Base-by-base conservation (phyloP, 2,797 vertebrate genomes). In the Kryptopterus vitreolus region DNA sequence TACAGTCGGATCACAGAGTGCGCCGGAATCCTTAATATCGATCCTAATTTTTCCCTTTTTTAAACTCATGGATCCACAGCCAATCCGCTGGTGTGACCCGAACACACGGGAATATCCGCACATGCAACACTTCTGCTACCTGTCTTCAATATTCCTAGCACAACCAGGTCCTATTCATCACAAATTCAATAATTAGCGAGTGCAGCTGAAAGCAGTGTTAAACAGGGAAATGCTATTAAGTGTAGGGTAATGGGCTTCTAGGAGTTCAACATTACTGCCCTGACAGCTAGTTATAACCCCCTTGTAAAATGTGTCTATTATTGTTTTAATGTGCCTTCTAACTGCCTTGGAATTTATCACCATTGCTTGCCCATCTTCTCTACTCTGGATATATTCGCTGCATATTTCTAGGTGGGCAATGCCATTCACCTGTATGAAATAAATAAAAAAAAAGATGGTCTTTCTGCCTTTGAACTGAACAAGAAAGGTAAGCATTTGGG, bases 81-180 rank as follows among this genome's bases (percentile, higher is more conserved):
- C 2, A 71, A 53, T 12, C 10, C 15, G 29, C 35, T 35, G 29
- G 29, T 11, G 69, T 72, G 48, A 59, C 35, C 10, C 22, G 13
- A 3, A 66, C 63, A 46, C 63, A 43, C 33, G 38, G 9, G 11
- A 6, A 57, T 12, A 24, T 20, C 38, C 31, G 35, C 29, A 72
- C 50, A 55, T 29, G 0, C 13, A 26, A 53, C 26, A 71, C 50
- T 6, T 70, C 24, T 13, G 52, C 31, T 31, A 33, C 43, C 61
- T 8, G 5, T 65, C 2, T 26, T n/a, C 50, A 58, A 58, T 46
- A 75, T 35, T 29, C 68, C 50, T 57, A 80, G 58, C 52, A 35
- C 62, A 80, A 80, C 71, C n/a, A n/a, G 55, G 8, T 75, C 66
- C 61, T 26, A 59, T 58, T 80, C 38, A 75, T 66, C 61, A 75